Percentiles rank a stretch among this genome's conserved stretches.
These are phyloP conservation scores for Leptinotarsa texana DNA, from an alignment of 1,140 invertebrate species.

Conservation along the genomic window DNA sequence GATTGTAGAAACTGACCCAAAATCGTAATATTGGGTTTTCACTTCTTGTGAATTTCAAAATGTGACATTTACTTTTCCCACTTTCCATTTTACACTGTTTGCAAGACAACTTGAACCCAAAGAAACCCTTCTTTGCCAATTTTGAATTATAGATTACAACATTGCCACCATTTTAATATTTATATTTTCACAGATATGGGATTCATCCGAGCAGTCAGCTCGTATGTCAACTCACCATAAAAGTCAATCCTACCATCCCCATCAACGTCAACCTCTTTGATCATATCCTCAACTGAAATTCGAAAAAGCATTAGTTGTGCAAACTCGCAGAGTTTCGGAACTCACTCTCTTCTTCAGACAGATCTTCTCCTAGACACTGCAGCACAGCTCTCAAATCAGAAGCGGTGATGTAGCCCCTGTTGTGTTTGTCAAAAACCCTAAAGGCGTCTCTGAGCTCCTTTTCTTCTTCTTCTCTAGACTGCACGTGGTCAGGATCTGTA, in stretches of 20 bases:
- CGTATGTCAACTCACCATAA: constrained; percentile 67
- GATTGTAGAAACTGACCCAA: too few relatives aligned
- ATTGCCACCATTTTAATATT: too few relatives aligned
- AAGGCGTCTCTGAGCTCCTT: constrained; percentile 87
- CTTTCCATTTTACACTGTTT: too few relatives aligned
- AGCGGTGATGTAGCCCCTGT: constrained; percentile 83
- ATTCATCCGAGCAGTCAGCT: too few relatives aligned
- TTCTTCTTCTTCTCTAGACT: constrained; percentile 71
- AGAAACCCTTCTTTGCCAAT: too few relatives aligned
- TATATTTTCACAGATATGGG: too few relatives aligned
- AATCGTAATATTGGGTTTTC: too few relatives aligned
- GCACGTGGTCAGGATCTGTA: constrained; percentile 51
- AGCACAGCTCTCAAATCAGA: constrained; percentile 81
- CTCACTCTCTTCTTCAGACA: constrained; percentile 85
- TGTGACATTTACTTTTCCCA: too few relatives aligned
- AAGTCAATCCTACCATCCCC: constrained; percentile 88
- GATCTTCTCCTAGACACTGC: constrained; percentile 82
- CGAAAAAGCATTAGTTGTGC: constrained; percentile 22
- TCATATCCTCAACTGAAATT: constrained; percentile 87
- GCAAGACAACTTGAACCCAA: too few relatives aligned
- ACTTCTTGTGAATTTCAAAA: too few relatives aligned
- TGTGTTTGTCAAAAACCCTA: constrained; percentile 85
- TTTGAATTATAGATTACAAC: too few relatives aligned
- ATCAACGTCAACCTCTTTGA: constrained; percentile 88
- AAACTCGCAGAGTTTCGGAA: constrained; percentile 30